Conservation (phyloP, 2,888 invertebrate genomes). For the Leptinotarsa rubiginosa region DNA sequence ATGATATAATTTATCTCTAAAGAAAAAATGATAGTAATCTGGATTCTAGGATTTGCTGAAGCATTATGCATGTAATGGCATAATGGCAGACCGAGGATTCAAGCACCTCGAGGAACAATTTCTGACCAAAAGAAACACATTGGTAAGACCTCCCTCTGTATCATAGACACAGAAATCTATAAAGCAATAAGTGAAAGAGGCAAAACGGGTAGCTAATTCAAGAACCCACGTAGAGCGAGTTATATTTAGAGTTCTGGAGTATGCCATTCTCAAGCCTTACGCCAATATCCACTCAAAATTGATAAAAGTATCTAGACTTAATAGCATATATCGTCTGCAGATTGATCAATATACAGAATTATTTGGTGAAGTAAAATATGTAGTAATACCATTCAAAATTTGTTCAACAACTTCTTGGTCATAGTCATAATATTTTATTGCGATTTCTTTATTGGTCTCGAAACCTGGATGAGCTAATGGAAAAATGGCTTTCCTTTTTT, state of each 20-base stretch:
- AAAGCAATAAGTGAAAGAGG: not conserved
- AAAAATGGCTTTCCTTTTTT: not conserved
- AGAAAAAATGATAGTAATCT: constrained; percentile 43
- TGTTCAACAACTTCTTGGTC: not conserved
- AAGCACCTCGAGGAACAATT: constrained; percentile 24
- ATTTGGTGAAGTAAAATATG: not conserved
- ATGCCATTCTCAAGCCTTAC: not conserved
- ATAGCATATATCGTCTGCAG: not conserved
- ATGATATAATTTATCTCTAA: constrained; percentile 46
- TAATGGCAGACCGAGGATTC: constrained; percentile 40
- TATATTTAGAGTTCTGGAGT: not conserved
- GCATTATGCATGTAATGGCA: too few relatives aligned
- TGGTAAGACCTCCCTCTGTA: constrained; percentile 20
- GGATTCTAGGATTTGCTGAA: constrained; percentile 33
- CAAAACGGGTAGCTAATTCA: not conserved
- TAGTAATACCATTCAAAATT: not conserved
- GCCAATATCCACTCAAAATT: not conserved
- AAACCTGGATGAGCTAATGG: not conserved
- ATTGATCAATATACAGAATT: not conserved
- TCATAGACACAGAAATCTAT: not conserved
- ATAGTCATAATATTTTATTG: not conserved
- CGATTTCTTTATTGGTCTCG: not conserved
- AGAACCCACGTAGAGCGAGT: not conserved
- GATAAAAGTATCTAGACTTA: not conserved
- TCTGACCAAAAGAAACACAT: constrained; percentile 5